Evolutionary conservation across 1,140 invertebrate species (phyloP), one percentile per base, ranked within the genome.

Genomic region (Cyclina sinensis): DNA sequence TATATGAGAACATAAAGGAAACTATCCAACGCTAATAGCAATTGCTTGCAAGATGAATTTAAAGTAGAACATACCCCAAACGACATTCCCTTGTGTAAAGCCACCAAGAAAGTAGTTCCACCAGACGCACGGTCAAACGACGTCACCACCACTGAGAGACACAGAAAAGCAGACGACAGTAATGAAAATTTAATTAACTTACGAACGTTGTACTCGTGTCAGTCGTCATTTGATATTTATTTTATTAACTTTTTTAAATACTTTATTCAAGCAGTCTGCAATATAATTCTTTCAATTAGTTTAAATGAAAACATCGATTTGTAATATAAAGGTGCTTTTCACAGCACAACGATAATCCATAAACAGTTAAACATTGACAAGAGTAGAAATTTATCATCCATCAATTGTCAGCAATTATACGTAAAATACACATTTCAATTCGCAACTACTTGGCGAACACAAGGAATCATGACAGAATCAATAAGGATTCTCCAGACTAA

Each of bases 121-220:
- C 92, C 89, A 4, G 88, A 89, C 14, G 80, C 76, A 39, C 86
- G 78, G 32, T 95, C 92, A 76, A 88, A 92, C 11, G 88, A 88
- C 30, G 94, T 95, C 51, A 95, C 93, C 14, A 95, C 88, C 32
- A 95, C 94, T 94, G 86, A 30, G 82, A 91, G 70, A 79, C n/a
- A 57, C 51, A n/a, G 4, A 57, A 4, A 57, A 57, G 21, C 7
- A 21, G 43, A 43, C 43, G 43, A 43, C 43, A 43, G 5, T 43
- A 14, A 14, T 43, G 4, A 43, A 43, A 43, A 43, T 43, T 43
- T 43, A 43, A n/a, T n/a, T n/a, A n/a, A n/a, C n/a, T n/a, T n/a
- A n/a, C n/a, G n/a, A n/a, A n/a, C n/a, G n/a, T n/a, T n/a, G n/a
- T n/a, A 43, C 43, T 43, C 5, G 5, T 7, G 43, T 43, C 5